These are phyloP conservation scores for Hippolais icterina DNA, from an alignment of 2,113 vertebrate genomes.

Conservation along the genomic window DNA sequence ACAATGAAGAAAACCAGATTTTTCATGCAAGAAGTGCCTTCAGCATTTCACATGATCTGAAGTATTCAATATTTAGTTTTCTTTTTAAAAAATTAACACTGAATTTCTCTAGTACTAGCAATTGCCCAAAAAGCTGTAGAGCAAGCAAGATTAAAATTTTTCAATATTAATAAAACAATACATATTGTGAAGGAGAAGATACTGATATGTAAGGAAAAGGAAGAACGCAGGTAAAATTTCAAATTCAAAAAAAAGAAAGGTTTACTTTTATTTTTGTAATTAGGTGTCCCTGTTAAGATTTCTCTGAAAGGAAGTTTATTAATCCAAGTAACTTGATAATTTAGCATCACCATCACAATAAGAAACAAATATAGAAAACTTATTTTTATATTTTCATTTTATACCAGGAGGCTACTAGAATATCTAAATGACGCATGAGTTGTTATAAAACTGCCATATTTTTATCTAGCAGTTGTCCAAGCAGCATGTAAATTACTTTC, in stretches of 20 bases:
- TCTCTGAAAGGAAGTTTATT: neutral
- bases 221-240: neutral
- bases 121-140: neutral
- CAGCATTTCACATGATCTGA: neutral
- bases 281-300: neutral
- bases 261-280: neutral
- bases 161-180: neutral
- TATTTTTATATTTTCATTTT: constrained; percentile 26
- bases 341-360: constrained; percentile 1
- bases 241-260: neutral
- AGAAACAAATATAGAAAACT: constrained; percentile 1
- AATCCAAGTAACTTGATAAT: neutral
- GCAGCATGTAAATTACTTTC: neutral
- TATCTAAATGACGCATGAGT: constrained; percentile 11
- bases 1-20: neutral
- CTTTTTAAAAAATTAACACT: neutral
- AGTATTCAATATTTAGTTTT: neutral
- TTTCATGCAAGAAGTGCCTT: neutral
- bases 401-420: constrained; percentile 13
- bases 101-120: neutral
- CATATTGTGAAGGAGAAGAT: neutral
- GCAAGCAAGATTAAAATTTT: neutral
- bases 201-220: neutral
- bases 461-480: constrained; percentile 51
- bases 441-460: constrained; percentile 47